These are phyloP conservation scores for Tragelaphus oryx DNA, from an alignment of 2,797 vertebrate genomes.

Conservation along the genomic window DNA sequence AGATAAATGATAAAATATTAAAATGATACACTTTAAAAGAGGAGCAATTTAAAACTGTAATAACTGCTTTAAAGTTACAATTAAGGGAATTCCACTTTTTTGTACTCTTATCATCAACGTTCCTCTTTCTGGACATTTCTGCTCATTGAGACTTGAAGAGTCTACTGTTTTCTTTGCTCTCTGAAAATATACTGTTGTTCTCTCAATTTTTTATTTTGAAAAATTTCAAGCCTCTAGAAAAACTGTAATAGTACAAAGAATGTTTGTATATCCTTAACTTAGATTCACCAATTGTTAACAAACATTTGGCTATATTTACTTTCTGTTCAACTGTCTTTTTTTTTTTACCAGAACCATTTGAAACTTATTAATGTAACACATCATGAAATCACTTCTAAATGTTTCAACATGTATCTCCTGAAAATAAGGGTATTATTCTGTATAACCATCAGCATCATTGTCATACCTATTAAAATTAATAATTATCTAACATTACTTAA, in stretches of 20 bases:
- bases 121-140: neutral
- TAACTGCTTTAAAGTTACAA: neutral
- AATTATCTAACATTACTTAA: neutral
- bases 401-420: neutral
- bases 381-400: constrained; percentile 2
- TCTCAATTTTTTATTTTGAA: neutral
- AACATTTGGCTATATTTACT: neutral
- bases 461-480: neutral
- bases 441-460: neutral
- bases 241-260: neutral
- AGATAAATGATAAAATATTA: constrained; percentile 9
- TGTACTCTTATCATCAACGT: neutral
- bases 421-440: neutral
- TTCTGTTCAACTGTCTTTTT: neutral
- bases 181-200: neutral
- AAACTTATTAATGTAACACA: neutral
- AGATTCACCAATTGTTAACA: neutral
- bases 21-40: neutral
- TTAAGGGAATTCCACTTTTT: neutral
- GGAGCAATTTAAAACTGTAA: neutral
- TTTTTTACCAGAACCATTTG: neutral
- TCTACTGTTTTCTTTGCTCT: neutral
- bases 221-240: neutral
- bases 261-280: neutral
- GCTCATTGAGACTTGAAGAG: neutral